These are phyloP conservation scores for Microctonus hyperodae DNA, from an alignment of 2,888 invertebrate species.

Conservation along the genomic window DNA sequence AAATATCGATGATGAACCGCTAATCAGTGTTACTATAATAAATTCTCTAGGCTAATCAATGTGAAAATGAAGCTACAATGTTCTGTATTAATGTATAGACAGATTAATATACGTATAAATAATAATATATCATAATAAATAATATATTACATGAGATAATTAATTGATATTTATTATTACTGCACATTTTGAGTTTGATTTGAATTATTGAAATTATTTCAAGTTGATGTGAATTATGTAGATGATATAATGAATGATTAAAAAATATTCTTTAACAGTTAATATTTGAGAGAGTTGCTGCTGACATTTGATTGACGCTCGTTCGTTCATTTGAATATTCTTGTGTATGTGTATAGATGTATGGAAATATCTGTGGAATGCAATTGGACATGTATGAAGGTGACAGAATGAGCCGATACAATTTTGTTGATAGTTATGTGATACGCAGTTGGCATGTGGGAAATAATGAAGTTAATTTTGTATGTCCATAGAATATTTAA, in stretches of 20 bases:
- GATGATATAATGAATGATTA: too few species aligned
- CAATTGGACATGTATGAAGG: background rate
- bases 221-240: too few species aligned
- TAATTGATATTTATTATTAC: background rate
- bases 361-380: background rate
- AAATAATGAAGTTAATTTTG: background rate
- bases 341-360: too few species aligned
- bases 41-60: background rate
- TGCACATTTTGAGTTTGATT: background rate
- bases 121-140: too few species aligned
- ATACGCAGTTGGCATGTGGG: background rate
- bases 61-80: background rate
- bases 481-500: background rate
- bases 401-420: background rate
- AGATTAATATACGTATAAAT: too few species aligned
- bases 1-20: constrained; percentile 20
- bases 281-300: background rate
- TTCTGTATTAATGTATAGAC: background rate
- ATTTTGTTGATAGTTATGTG: background rate
- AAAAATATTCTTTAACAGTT: background rate
- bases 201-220: background rate
- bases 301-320: background rate
- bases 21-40: background rate
- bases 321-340: background rate
- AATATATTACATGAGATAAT: background rate